A percentile compares a stretch with the other conserved stretches of the same genome.
Evolutionary conservation across 2,797 vertebrate species (phyloP).

Genomic region (Rhabdomys pumilio): DNA sequence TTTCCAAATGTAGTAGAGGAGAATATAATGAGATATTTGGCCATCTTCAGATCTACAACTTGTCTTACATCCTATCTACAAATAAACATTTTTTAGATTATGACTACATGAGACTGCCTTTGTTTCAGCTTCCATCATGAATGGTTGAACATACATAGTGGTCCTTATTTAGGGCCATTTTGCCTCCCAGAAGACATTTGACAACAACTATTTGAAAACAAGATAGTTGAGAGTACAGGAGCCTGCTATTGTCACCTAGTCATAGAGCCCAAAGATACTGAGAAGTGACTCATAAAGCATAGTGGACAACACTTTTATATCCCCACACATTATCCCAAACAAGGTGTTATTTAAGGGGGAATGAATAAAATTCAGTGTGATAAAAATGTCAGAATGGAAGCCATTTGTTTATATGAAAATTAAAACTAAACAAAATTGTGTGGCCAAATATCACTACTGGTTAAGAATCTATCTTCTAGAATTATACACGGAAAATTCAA

Average conservation of each 20-base stretch:
- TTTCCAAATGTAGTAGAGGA: background rate
- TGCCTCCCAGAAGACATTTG: background rate
- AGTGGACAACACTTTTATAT: background rate
- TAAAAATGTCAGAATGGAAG: background rate
- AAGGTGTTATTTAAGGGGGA: background rate
- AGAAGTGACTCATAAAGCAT: background rate
- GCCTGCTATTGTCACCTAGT: background rate
- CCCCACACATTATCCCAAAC: background rate
- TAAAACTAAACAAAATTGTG: background rate
- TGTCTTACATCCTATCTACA: background rate
- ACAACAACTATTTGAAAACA: background rate
- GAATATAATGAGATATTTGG: background rate
- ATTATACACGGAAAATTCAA: background rate
- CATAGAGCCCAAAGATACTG: background rate
- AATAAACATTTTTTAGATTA: background rate
- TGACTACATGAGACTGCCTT: background rate
- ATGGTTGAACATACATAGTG: background rate
- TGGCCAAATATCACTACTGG: background rate
- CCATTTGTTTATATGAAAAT: background rate
- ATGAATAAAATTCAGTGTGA: background rate
- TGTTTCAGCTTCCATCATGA: constrained; percentile 19
- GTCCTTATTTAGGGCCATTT: background rate
- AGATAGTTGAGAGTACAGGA: background rate
- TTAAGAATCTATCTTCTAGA: background rate
- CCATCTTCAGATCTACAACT: background rate